Percentiles rank a stretch among this genome's conserved stretches.
These are phyloP conservation scores for Eonycteris spelaea DNA, from an alignment of 2,113 vertebrate genomes.

Conservation along the genomic window DNA sequence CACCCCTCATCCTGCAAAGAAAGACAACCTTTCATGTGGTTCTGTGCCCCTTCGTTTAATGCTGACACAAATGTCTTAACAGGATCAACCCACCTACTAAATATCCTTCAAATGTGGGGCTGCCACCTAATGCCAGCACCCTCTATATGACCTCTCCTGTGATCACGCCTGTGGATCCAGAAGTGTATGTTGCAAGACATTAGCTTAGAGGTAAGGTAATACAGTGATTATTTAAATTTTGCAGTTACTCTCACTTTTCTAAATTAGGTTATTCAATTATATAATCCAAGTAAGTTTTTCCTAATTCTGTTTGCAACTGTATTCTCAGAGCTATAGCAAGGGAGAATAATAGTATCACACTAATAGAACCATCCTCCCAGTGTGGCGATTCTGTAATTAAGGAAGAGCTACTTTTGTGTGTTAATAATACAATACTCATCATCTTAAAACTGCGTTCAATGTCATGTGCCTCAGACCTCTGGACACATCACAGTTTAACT, in stretches of 20 bases:
- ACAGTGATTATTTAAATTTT: background rate
- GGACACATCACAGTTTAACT: background rate
- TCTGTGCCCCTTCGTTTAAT: background rate
- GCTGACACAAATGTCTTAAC: background rate
- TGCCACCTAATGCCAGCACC: background rate
- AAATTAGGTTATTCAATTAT: slow-evolving; percentile 25
- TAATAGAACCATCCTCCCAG: background rate
- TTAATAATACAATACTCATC: background rate
- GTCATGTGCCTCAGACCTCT: background rate
- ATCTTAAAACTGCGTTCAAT: slow-evolving; percentile 6
- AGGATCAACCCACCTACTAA: background rate
- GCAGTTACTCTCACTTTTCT: slow-evolving; percentile 42
- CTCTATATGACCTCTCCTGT: background rate
- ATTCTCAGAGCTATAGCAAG: background rate
- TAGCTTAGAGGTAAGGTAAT: background rate
- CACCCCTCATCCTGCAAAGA: background rate
- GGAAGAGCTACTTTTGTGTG: background rate
- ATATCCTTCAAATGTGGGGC: background rate
- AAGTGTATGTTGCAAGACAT: background rate
- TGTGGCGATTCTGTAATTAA: background rate
- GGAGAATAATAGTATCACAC: background rate
- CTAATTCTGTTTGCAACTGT: slow-evolving; percentile 38
- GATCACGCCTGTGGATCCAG: background rate
- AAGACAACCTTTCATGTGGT: background rate
- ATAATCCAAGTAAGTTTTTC: background rate